phyloP scores from a whole-genome alignment of 2,797 vertebrate genomes.

The Mormyrops attenuatus region DNA sequence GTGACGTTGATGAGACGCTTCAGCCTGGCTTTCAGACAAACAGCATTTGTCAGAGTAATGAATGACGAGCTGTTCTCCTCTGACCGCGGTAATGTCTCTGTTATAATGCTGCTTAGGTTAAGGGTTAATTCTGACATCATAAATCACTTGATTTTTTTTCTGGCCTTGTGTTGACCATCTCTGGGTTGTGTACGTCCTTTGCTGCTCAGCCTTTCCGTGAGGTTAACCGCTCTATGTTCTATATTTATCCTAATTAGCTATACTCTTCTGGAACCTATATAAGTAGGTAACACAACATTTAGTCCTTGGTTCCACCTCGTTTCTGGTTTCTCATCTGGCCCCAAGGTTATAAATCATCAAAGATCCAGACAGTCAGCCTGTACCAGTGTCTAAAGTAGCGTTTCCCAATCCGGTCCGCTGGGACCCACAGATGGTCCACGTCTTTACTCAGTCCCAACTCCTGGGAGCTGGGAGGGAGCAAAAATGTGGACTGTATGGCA shows the following conservation, averaged over 20 bases:
- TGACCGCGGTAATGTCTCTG: background rate
- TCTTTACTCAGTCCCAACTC: background rate
- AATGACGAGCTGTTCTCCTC: background rate
- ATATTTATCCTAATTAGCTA: conserved; percentile 7
- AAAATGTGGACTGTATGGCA: background rate
- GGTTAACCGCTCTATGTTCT: background rate
- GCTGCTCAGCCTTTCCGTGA: background rate
- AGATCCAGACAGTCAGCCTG: background rate
- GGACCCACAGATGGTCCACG: background rate
- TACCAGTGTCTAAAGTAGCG: background rate
- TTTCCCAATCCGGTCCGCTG: background rate
- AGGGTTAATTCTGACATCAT: background rate
- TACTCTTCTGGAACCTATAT: background rate
- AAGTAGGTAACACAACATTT: background rate
- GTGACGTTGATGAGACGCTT: background rate
- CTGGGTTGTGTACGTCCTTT: background rate
- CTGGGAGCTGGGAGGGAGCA: background rate
- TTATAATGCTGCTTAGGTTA: background rate
- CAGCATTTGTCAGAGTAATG: conserved; percentile 5
- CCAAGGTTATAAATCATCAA: background rate
- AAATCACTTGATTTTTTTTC: background rate
- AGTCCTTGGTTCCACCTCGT: background rate
- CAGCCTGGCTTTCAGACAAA: conserved; percentile 8
- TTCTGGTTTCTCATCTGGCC: background rate
- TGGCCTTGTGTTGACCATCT: background rate